These are phyloP conservation scores for Rhyzopertha dominica DNA, from an alignment of 1,140 invertebrate genomes.

Conservation along the genomic window DNA sequence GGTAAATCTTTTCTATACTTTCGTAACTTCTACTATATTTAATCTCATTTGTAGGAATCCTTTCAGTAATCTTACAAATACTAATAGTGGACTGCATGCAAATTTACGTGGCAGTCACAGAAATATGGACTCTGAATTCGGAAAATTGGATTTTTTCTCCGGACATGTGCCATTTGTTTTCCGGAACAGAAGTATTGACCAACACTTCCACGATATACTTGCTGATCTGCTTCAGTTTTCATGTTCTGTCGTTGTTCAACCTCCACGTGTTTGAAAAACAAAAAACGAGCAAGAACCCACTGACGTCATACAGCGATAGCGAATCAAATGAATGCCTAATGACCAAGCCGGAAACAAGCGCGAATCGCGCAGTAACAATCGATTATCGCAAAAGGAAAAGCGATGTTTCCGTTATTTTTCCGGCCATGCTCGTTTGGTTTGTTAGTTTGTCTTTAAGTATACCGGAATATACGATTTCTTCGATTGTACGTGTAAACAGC, in stretches of 20 bases:
- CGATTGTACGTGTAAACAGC: slow-evolving; percentile 29
- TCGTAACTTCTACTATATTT: too few species aligned
- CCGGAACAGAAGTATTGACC: slow-evolving; percentile 49
- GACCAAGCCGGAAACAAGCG: slow-evolving; percentile 35
- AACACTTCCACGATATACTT: slow-evolving; percentile 51
- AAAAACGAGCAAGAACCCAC: slow-evolving; percentile 41
- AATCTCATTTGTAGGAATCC: slow-evolving; percentile 47
- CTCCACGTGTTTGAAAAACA: slow-evolving; percentile 38
- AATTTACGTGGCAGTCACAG: slow-evolving; percentile 45
- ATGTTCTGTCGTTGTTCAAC: slow-evolving; percentile 51
- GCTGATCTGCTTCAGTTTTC: slow-evolving; percentile 49
- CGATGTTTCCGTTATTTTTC: slow-evolving; percentile 47
- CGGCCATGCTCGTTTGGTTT: slow-evolving; percentile 51
- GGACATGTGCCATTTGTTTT: slow-evolving; percentile 47
- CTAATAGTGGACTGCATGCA: slow-evolving; percentile 47
- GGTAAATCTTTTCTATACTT: too few species aligned
- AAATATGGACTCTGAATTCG: slow-evolving; percentile 48
- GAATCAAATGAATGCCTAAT: slow-evolving; percentile 50
- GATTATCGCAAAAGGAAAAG: slow-evolving; percentile 46
- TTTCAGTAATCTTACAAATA: slow-evolving; percentile 50
- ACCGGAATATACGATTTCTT: slow-evolving; percentile 47
- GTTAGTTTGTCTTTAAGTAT: slow-evolving; percentile 51
- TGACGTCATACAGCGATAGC: slow-evolving; percentile 33
- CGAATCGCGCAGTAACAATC: slow-evolving; percentile 47
- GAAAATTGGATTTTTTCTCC: slow-evolving; percentile 49